phyloP scores from a whole-genome alignment of 2,888 invertebrate genomes.

The Andrena dorsata region DNA sequence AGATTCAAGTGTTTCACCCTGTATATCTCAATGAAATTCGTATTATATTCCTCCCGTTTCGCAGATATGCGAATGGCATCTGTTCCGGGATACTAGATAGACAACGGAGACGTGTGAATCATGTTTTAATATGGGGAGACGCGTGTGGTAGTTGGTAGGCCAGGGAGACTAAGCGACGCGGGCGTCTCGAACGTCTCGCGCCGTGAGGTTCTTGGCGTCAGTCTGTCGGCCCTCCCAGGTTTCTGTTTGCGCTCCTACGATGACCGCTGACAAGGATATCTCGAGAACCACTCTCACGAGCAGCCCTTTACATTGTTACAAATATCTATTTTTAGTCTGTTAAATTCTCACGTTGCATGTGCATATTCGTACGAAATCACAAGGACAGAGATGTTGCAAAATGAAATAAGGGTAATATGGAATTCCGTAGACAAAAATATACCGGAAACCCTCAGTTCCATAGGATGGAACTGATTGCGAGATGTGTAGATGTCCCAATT shows the following conservation, averaged over 20 bases:
- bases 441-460: too few species aligned
- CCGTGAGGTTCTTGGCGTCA: slow-evolving; percentile 81
- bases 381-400: too few species aligned
- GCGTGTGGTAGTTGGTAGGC: slow-evolving; percentile 17
- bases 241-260: slow-evolving; percentile 59
- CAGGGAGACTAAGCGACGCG: slow-evolving; percentile 45
- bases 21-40: too few species aligned
- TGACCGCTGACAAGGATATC: slow-evolving; percentile 51
- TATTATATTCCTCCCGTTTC: neutral
- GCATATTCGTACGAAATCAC: too few species aligned
- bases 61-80: slow-evolving; percentile 21
- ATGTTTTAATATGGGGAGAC: slow-evolving; percentile 19
- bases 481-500: too few species aligned
- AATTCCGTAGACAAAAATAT: too few species aligned
- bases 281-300: slow-evolving; percentile 11
- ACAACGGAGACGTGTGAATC: slow-evolving; percentile 14
- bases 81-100: slow-evolving; percentile 22
- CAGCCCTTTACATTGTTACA: too few species aligned
- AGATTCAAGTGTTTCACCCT: too few species aligned
- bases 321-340: too few species aligned
- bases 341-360: too few species aligned
- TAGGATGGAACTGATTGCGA: too few species aligned
- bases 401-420: too few species aligned
- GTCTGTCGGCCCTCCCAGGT: slow-evolving; percentile 81
- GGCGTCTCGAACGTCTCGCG: slow-evolving; percentile 69